Conservation (phyloP, 2,888 invertebrate genomes). For the Cheilosia vernalis region DNA sequence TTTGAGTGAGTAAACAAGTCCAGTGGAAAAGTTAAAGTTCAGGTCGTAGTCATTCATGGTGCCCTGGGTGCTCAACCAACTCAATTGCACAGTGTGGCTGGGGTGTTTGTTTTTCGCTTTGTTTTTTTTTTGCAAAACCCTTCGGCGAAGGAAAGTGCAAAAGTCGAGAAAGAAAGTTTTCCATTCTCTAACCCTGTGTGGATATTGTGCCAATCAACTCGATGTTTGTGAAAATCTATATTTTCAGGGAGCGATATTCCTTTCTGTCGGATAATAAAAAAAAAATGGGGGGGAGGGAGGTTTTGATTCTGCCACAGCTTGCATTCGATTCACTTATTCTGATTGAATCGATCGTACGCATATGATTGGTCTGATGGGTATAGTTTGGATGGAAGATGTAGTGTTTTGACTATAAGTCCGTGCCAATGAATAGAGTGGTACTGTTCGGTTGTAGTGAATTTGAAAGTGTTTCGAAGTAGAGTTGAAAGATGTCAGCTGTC, state of each 20-base stretch:
- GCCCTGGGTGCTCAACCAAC: slow-evolving; percentile 63
- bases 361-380: slow-evolving; percentile 28
- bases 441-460: too few relatives aligned
- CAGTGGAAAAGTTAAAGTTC: slow-evolving; percentile 72
- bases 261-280: background rate
- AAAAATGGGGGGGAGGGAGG: background rate
- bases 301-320: slow-evolving; percentile 30
- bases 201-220: slow-evolving; percentile 54
- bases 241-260: slow-evolving; percentile 11
- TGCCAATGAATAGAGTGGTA: too few relatives aligned
- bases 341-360: slow-evolving; percentile 9
- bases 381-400: too few relatives aligned
- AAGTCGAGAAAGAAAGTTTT: slow-evolving; percentile 47
- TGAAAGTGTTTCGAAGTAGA: too few relatives aligned
- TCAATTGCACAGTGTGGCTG: slow-evolving; percentile 43
- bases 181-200: slow-evolving; percentile 9
- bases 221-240: slow-evolving; percentile 48
- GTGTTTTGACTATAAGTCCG: too few relatives aligned
- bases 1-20: slow-evolving; percentile 73
- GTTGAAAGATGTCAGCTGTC: too few relatives aligned
- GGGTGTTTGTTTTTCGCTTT: slow-evolving; percentile 1
- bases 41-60: slow-evolving; percentile 68
- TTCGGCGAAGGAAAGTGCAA: slow-evolving; percentile 30
- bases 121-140: background rate
- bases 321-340: slow-evolving; percentile 41